A percentile compares a stretch with the other conserved stretches of the same genome.
Conservation (phyloP, 2,113 vertebrate species). For the Pandion haliaetus region DNA sequence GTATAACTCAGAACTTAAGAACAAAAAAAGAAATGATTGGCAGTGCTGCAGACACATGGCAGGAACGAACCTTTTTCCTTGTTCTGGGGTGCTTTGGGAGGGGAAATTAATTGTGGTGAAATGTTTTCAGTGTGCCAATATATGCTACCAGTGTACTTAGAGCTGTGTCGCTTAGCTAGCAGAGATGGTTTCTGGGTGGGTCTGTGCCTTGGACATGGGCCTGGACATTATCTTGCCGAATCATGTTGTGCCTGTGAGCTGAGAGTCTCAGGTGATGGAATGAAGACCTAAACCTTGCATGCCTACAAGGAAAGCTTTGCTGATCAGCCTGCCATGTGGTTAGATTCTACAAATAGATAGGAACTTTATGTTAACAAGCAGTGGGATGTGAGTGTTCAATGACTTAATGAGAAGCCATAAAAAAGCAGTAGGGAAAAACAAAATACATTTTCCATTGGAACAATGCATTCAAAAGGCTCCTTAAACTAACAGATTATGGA, state of each 20-base stretch:
- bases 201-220: not conserved
- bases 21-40: not conserved
- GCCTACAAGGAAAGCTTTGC: not conserved
- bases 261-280: not conserved
- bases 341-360: not conserved
- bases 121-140: not conserved
- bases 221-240: accelerated
- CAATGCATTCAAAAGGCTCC: not conserved
- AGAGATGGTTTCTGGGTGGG: not conserved
- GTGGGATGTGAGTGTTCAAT: not conserved
- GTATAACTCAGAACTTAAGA: not conserved
- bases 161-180: not conserved
- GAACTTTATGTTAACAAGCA: not conserved
- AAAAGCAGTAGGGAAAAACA: not conserved
- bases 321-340: not conserved
- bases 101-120: not conserved
- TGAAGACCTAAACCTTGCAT: not conserved
- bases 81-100: not conserved
- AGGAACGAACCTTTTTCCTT: not conserved
- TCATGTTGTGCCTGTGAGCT: accelerated
- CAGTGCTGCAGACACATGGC: not conserved
- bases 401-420: not conserved
- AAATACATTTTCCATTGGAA: not conserved
- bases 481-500: not conserved
- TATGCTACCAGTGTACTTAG: not conserved